These are phyloP conservation scores for Eumacrocentrus americanus DNA, from an alignment of 2,888 invertebrate genomes.

Conservation along the genomic window DNA sequence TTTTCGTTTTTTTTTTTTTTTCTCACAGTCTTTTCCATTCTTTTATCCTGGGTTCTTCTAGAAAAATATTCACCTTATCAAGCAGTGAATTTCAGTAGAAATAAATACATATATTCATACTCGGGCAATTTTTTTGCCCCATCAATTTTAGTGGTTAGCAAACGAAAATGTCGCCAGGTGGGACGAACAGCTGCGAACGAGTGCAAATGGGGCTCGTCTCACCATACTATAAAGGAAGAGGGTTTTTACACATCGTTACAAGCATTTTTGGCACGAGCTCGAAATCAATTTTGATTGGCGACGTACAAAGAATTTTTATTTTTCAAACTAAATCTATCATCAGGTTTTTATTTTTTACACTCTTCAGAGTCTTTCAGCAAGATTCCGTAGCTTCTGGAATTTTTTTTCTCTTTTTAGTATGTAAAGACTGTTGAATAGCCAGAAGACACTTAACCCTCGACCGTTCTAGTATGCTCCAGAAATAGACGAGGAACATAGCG, in stretches of 20 bases:
- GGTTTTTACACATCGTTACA: conserved; percentile 21
- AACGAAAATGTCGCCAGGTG: conserved; percentile 34
- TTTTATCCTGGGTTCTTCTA: too few relatives aligned
- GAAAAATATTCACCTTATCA: not conserved
- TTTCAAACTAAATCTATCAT: too few relatives aligned
- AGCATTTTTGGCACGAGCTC: conserved; percentile 25
- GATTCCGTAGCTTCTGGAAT: not conserved
- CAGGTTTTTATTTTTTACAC: conserved; percentile 3
- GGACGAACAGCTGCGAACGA: conserved; percentile 32
- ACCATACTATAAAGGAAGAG: not conserved
- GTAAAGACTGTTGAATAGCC: conserved; percentile 25
- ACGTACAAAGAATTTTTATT: not conserved
- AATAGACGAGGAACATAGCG: conserved; percentile 38
- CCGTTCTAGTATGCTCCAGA: conserved; percentile 31
- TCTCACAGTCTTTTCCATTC: not conserved
- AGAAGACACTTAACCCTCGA: conserved; percentile 39
- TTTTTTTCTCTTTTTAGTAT: conserved; percentile 8
- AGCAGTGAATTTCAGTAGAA: not conserved
- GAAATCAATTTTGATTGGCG: not conserved
- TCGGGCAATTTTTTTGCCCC: not conserved
- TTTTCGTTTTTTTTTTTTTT: conserved; percentile 37
- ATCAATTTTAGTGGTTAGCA: conserved; percentile 16
- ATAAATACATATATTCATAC: not conserved
- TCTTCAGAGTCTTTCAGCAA: not conserved
- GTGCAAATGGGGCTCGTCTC: conserved; percentile 17